Conservation (phyloP, 2,888 invertebrate species). For the Anoplius nigerrimus region DNA sequence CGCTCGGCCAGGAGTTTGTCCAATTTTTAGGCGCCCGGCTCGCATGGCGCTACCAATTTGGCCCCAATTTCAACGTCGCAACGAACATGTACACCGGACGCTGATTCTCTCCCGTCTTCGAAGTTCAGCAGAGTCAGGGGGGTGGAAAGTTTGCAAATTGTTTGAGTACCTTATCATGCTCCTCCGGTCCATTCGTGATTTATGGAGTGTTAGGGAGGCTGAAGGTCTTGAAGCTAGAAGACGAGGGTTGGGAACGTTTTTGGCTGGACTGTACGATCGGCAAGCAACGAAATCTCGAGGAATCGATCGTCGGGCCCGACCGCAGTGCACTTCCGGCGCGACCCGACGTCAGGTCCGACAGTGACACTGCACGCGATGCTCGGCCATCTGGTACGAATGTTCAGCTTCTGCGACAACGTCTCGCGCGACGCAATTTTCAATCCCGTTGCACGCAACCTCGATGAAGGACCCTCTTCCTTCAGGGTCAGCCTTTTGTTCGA, state of each 20-base stretch:
- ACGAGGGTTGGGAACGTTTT: too few species aligned
- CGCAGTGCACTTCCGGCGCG: conserved; percentile 56
- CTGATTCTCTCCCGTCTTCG: too few species aligned
- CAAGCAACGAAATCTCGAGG: conserved; percentile 41
- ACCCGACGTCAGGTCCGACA: conserved; percentile 50
- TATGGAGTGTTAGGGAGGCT: too few species aligned
- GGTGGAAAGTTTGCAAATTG: too few species aligned
- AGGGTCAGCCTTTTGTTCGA: neutral
- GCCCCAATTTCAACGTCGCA: neutral
- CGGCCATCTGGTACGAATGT: conserved; percentile 45
- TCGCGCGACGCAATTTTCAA: conserved; percentile 46
- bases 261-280: conserved; percentile 30
- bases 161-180: conserved; percentile 6
- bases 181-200: neutral
- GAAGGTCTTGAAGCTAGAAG: too few species aligned
- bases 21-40: conserved; percentile 36
- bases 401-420: conserved; percentile 63
- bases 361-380: conserved; percentile 60
- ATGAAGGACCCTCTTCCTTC: neutral
- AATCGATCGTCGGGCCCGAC: conserved; percentile 45
- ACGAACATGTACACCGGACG: too few species aligned
- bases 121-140: too few species aligned
- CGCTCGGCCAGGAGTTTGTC: neutral
- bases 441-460: conserved; percentile 49
- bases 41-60: conserved; percentile 36